Conservation (phyloP, 2,797 vertebrate species). For the Propithecus perrieri region DNA sequence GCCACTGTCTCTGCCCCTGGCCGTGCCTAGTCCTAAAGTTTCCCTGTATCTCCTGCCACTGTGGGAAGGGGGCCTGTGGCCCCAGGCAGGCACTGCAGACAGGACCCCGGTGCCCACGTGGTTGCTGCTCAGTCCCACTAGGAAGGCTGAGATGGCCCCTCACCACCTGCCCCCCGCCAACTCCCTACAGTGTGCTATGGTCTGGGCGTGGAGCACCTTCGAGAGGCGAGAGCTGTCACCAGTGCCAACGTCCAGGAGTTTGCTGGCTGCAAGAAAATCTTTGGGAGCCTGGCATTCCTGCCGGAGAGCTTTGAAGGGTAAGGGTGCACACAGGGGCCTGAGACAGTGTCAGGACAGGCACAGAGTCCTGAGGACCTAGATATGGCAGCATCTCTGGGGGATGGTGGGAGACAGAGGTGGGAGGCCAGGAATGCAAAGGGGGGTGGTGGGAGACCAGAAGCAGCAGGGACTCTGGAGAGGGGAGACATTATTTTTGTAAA, state of each 20-base stretch:
- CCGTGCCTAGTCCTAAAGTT: background rate
- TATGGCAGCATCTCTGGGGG: background rate
- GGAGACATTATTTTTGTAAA: background rate
- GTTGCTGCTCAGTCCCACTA: background rate
- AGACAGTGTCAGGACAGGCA: background rate
- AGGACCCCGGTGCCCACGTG: background rate
- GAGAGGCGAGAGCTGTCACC: conserved; percentile 88
- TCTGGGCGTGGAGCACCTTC: conserved; percentile 92
- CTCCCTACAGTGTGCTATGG: conserved; percentile 91
- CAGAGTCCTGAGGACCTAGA: background rate
- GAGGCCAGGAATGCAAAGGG: background rate
- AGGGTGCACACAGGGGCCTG: conserved; percentile 13
- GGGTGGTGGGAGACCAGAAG: background rate
- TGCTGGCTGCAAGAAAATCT: conserved; percentile 93
- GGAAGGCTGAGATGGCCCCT: background rate
- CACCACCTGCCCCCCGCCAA: too few relatives aligned
- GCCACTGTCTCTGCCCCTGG: background rate
- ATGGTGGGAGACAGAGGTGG: background rate
- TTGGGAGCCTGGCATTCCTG: conserved; percentile 94
- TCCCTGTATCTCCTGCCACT: background rate
- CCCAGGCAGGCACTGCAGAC: background rate
- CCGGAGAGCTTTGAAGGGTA: conserved; percentile 92
- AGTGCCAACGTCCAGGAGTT: conserved; percentile 93
- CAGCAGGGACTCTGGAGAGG: background rate
- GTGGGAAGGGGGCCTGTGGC: background rate